Evolutionary conservation across 2,113 vertebrate genomes (phyloP).

Genomic region (Rhizomys pruinosus): DNA sequence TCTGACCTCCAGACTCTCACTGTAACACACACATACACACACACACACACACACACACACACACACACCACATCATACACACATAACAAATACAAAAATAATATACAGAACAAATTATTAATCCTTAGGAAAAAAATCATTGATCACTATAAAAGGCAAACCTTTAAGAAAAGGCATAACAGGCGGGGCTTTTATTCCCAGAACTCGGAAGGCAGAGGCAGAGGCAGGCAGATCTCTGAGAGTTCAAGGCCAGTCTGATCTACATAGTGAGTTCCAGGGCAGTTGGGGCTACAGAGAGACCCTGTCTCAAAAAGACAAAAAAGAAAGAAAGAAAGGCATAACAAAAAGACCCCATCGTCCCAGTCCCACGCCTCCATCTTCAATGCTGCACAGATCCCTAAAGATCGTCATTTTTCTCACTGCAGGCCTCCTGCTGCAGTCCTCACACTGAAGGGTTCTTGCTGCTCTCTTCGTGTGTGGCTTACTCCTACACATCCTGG

Average conservation of each 20-base stretch:
- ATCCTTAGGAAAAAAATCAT: not conserved
- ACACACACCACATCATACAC: not conserved
- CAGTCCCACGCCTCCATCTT: not conserved
- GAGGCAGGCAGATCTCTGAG: too few species aligned
- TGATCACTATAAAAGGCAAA: not conserved
- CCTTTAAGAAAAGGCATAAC: not conserved
- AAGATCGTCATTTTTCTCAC: not conserved
- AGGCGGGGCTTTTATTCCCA: too few species aligned
- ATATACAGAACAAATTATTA: not conserved
- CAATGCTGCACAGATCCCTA: not conserved
- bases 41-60: not conserved
- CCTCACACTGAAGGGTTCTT: not conserved
- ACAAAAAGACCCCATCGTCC: not conserved
- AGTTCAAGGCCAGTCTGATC: too few species aligned
- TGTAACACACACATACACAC: too few species aligned
- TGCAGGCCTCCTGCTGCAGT: not conserved
- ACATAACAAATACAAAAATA: too few species aligned
- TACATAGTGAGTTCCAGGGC: too few species aligned
- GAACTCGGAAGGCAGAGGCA: too few species aligned
- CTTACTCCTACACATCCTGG: not conserved
- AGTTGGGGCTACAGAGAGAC: too few species aligned
- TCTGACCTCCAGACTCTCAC: too few species aligned
- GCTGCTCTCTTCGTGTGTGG: not conserved
- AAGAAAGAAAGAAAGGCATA: too few species aligned
- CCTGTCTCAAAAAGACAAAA: too few species aligned